phyloP scores from a whole-genome alignment of 1,140 invertebrate genomes.

The Brachionus plicatilis region DNA sequence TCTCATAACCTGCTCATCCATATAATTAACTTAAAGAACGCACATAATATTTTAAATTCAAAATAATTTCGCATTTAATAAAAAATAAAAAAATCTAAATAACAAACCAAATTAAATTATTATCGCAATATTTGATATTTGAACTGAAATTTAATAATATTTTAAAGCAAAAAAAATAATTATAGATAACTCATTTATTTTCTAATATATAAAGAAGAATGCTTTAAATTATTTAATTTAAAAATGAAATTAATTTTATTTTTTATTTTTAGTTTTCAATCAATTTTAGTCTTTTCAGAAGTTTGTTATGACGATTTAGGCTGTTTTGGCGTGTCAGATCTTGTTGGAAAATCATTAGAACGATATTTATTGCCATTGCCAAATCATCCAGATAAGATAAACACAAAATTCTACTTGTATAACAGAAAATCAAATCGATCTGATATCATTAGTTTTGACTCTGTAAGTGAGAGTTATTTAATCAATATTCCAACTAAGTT shows the following conservation, averaged over 20 bases:
- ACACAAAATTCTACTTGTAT: constrained; percentile 4
- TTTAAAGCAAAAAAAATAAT: not conserved
- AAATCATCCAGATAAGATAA: not conserved
- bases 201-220: not conserved
- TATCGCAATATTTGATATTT: not conserved
- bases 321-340: not conserved
- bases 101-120: not conserved
- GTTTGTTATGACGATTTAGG: constrained; percentile 14
- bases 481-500: constrained; percentile 66
- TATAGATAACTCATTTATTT: not conserved
- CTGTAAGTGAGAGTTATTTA: constrained; percentile 52
- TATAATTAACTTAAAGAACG: too few species aligned
- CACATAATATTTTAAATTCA: too few species aligned
- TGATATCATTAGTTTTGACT: not conserved
- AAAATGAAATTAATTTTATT: not conserved
- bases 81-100: too few species aligned
- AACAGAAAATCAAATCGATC: not conserved
- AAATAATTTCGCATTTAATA: too few species aligned
- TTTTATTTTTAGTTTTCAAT: not conserved
- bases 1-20: too few species aligned
- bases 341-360: not conserved
- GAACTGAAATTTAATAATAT: not conserved
- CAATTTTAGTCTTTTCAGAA: not conserved
- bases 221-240: not conserved
- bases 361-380: not conserved